Conservation (phyloP, 2,888 invertebrate species). For the Adelphocoris suturalis region DNA sequence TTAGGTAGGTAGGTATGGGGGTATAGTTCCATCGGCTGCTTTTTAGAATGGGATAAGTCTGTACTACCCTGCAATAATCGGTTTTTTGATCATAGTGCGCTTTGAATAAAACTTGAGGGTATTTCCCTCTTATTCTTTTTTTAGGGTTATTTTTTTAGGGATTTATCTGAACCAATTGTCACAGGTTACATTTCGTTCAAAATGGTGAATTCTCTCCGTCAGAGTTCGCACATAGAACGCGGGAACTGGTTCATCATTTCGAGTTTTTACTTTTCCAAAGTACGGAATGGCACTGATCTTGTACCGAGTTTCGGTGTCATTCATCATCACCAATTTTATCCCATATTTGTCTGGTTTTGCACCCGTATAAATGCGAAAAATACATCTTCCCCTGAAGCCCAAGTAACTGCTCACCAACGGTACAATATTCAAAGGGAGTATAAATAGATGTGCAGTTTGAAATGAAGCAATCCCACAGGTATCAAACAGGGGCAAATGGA, state of each 20-base stretch:
- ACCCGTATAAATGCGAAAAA: not conserved
- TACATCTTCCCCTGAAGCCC: not conserved
- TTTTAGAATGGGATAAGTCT: too few relatives aligned
- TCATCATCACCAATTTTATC: too few relatives aligned
- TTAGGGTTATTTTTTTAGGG: slow-evolving; percentile 74
- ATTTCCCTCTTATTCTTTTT: slow-evolving; percentile 76
- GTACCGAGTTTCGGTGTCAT: too few relatives aligned
- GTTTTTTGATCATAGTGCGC: too few relatives aligned
- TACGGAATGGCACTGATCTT: slow-evolving; percentile 72
- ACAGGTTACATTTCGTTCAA: slow-evolving; percentile 74
- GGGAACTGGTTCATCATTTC: slow-evolving; percentile 45
- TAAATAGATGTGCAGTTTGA: not conserved
- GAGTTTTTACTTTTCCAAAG: slow-evolving; percentile 68
- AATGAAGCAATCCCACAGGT: not conserved
- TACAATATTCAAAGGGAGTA: not conserved
- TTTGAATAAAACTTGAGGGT: slow-evolving; percentile 76
- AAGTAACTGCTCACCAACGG: not conserved
- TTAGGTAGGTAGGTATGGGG: too few relatives aligned
- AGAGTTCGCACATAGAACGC: slow-evolving; percentile 73
- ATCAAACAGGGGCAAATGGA: not conserved
- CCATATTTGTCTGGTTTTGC: not conserved
- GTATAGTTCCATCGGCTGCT: too few relatives aligned
- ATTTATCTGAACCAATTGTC: slow-evolving; percentile 70
- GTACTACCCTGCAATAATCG: too few relatives aligned
- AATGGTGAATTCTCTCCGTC: slow-evolving; percentile 66